phyloP scores from a whole-genome alignment of 2,888 invertebrate species.

The Rotaria sp. region DNA sequence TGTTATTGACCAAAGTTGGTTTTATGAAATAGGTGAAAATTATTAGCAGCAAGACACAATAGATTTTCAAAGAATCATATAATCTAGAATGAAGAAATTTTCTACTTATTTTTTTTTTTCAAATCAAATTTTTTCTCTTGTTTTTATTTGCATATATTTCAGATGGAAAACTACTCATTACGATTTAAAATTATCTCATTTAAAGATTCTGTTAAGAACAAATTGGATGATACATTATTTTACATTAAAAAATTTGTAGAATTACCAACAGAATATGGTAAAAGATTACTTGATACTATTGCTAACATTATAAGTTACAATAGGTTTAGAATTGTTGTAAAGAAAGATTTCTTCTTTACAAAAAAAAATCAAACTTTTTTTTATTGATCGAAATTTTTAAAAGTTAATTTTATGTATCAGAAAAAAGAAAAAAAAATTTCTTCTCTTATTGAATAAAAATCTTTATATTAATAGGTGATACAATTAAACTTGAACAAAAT shows the following conservation, averaged over 20 bases:
- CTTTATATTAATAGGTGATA: background rate
- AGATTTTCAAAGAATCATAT: slow-evolving; percentile 11
- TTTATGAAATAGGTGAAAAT: slow-evolving; percentile 84
- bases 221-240: background rate
- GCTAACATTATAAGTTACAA: no score
- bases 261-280: background rate
- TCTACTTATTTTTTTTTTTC: no score
- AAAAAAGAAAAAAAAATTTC: no score
- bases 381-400: no score
- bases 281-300: background rate
- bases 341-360: no score
- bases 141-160: background rate
- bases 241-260: background rate
- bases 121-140: no score
- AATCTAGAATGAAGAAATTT: background rate
- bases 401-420: no score
- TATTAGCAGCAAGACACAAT: slow-evolving; percentile 65
- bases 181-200: background rate
- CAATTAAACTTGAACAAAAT: background rate
- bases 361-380: no score
- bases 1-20: slow-evolving; percentile 77
- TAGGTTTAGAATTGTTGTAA: no score
- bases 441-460: no score
- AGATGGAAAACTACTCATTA: background rate
- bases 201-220: background rate